phyloP scores from a whole-genome alignment of 2,797 vertebrate genomes.

The Coreius guichenoti region DNA sequence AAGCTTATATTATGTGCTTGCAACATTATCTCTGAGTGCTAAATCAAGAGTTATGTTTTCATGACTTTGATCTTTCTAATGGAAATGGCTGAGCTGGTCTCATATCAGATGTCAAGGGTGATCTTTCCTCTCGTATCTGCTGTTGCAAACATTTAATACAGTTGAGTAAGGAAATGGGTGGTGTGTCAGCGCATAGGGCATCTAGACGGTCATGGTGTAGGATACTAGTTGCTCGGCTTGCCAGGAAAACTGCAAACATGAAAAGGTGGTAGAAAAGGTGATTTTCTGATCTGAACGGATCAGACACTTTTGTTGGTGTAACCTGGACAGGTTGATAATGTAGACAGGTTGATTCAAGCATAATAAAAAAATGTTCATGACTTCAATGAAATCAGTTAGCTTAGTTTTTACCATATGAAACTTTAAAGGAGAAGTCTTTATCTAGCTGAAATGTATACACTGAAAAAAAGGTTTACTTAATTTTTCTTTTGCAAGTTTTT shows the following conservation, averaged over 20 bases:
- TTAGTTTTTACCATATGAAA: neutral
- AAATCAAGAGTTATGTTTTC: slow-evolving; percentile 41
- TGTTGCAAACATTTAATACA: slow-evolving; percentile 29
- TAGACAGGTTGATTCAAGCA: neutral
- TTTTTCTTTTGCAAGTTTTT: too few species aligned
- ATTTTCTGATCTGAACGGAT: neutral
- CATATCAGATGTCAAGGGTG: slow-evolving; percentile 28
- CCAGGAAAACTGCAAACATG: neutral
- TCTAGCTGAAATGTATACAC: too few species aligned
- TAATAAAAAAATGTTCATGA: neutral
- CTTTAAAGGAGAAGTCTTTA: neutral
- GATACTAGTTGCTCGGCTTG: neutral
- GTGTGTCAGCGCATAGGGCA: neutral
- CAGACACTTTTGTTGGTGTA: neutral
- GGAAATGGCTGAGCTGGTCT: slow-evolving; percentile 32
- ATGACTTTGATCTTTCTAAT: slow-evolving; percentile 45
- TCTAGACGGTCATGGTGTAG: neutral
- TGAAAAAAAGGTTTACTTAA: too few species aligned
- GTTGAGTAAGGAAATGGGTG: neutral
- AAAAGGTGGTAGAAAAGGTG: neutral
- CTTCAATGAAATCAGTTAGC: too few species aligned
- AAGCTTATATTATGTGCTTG: neutral
- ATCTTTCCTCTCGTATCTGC: slow-evolving; percentile 36
- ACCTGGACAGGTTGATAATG: neutral
- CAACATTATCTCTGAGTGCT: slow-evolving; percentile 6